Evolutionary conservation across 2,888 invertebrate genomes (phyloP).

Genomic region (Tetranychus truncatus): DNA sequence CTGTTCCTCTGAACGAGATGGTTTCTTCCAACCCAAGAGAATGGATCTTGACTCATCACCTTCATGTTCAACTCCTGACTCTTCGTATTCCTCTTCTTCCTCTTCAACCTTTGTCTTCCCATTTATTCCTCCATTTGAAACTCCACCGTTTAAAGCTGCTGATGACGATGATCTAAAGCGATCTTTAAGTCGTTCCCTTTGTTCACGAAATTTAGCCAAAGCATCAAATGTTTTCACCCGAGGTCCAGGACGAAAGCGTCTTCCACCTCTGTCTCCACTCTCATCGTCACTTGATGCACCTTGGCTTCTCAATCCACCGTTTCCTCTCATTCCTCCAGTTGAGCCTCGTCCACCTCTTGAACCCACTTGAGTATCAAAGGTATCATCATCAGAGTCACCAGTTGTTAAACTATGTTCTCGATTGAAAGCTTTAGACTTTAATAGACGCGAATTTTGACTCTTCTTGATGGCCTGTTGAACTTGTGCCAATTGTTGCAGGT

Average conservation of each 20-base stretch:
- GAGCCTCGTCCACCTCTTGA: too few relatives aligned
- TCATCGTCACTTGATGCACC: not conserved
- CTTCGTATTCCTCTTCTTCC: conserved; percentile 6
- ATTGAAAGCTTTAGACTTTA: not conserved
- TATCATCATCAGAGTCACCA: too few relatives aligned
- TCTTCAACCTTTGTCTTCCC: not conserved
- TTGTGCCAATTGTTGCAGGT: not conserved
- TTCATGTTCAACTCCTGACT: conserved; percentile 4
- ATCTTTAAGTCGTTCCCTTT: not conserved
- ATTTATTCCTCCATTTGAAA: not conserved
- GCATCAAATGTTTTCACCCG: not conserved
- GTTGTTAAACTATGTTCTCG: too few relatives aligned
- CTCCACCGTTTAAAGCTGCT: not conserved
- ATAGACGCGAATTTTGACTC: not conserved
- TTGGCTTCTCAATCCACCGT: not conserved
- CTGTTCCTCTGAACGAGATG: not conserved
- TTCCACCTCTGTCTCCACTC: not conserved
- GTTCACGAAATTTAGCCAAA: not conserved
- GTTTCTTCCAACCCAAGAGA: not conserved
- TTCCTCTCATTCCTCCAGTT: too few relatives aligned
- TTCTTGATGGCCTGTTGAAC: not conserved
- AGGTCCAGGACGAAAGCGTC: not conserved
- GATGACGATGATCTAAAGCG: not conserved
- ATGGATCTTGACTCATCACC: not conserved
- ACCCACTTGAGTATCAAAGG: too few relatives aligned